These are phyloP conservation scores for Euthynnus affinis DNA, from an alignment of 2,797 vertebrate species.

Conservation along the genomic window DNA sequence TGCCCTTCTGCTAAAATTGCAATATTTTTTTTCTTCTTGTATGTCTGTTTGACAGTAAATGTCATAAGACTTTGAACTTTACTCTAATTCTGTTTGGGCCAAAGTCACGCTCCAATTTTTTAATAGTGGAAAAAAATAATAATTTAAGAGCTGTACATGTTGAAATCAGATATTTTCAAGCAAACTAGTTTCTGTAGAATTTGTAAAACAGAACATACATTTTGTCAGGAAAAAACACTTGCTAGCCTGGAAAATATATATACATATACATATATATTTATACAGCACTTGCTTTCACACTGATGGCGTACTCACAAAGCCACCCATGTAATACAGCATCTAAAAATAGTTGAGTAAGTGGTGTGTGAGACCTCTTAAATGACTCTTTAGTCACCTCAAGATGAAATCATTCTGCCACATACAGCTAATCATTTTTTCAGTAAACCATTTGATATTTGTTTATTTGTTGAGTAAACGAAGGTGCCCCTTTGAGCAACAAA, in stretches of 20 bases:
- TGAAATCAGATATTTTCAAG: slow-evolving; percentile 3
- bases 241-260: slow-evolving; percentile 21
- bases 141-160: slow-evolving; percentile 6
- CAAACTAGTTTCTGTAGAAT: neutral
- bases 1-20: slow-evolving; percentile 37
- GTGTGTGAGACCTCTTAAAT: slow-evolving; percentile 39
- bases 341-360: slow-evolving; percentile 53
- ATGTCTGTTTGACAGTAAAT: neutral
- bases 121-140: slow-evolving; percentile 9
- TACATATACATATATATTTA: slow-evolving; percentile 27
- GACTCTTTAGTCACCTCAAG: slow-evolving; percentile 31
- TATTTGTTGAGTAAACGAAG: slow-evolving; percentile 73
- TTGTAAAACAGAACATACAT: slow-evolving; percentile 14
- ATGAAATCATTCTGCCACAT: slow-evolving; percentile 49
- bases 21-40: slow-evolving; percentile 24
- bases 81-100: neutral
- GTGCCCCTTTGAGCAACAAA: slow-evolving; percentile 58
- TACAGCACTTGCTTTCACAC: slow-evolving; percentile 39
- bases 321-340: slow-evolving; percentile 41
- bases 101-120: neutral
- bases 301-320: slow-evolving; percentile 38
- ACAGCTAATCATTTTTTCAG: slow-evolving; percentile 62
- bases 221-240: slow-evolving; percentile 32
- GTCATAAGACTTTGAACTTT: neutral
- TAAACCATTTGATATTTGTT: slow-evolving; percentile 69